These are phyloP conservation scores for Benthosema pterotum DNA, from an alignment of 2,797 vertebrate genomes.

Conservation along the genomic window DNA sequence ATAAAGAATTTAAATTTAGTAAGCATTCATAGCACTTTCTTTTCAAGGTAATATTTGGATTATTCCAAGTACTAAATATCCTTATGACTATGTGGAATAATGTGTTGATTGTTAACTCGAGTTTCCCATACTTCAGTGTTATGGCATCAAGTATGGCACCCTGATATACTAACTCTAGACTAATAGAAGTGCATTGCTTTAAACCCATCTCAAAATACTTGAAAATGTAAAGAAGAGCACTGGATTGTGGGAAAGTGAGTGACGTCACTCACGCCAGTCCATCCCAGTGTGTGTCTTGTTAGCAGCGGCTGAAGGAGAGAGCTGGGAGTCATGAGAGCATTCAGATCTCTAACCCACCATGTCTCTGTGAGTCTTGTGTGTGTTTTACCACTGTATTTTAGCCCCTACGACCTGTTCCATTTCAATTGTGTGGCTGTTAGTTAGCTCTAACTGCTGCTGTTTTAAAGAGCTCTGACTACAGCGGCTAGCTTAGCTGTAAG, in stretches of 20 bases:
- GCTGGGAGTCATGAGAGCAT: slow-evolving; percentile 71
- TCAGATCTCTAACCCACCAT: slow-evolving; percentile 59
- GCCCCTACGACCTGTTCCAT: not conserved
- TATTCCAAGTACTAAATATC: too few relatives aligned
- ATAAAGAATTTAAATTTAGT: slow-evolving; percentile 58
- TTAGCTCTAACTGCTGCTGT: too few relatives aligned
- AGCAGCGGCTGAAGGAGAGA: slow-evolving; percentile 61
- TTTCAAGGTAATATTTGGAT: not conserved
- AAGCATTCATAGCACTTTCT: slow-evolving; percentile 2
- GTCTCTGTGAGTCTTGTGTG: slow-evolving; percentile 68
- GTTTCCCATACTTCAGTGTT: too few relatives aligned
- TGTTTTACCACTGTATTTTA: not conserved
- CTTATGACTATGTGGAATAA: too few relatives aligned
- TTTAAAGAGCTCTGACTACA: not conserved
- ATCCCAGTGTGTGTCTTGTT: slow-evolving; percentile 40
- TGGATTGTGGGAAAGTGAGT: slow-evolving; percentile 65
- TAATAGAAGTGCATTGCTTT: too few relatives aligned
- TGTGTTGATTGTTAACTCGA: too few relatives aligned
- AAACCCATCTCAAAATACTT: too few relatives aligned
- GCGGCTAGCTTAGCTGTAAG: slow-evolving; percentile 2
- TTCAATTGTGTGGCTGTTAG: too few relatives aligned
- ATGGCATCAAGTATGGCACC: too few relatives aligned
- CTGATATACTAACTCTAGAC: too few relatives aligned
- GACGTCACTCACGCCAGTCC: slow-evolving; percentile 57
- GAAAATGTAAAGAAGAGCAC: slow-evolving; percentile 16